Base-by-base conservation (phyloP, 2,888 invertebrate species). In the Aricia artaxerxes region DNA sequence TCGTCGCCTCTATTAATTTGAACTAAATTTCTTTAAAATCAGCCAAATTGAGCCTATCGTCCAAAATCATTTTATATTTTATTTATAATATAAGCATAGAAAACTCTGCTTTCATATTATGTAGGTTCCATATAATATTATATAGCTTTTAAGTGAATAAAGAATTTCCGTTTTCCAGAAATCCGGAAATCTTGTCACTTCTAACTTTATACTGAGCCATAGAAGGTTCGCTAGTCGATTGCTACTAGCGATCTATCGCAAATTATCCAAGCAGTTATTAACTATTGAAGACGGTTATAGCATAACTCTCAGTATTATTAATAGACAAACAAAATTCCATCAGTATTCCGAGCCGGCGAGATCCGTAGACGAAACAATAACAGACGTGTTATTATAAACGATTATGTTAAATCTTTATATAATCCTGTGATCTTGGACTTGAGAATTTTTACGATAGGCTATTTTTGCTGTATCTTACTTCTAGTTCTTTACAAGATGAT, bases 341-440 rank as follows among this genome's bases (percentile, higher is more conserved):
- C 38, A 69, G 13, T 38, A 38, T 69, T 69, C 69, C 13, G 4
- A 35, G 69, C 24, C 31, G 31, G 11, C 69, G 69, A 69, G 16
- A 69, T 69, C 69, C 16, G 35, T 69, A 69, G 35, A 73, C 73
- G 44, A 73, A 73, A 73, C 44, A 73, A 73, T 44, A 73, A 73
- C 40, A 73, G 44, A 24, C 73, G n/a, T 73, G 44, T 69, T 69
- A 16, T 69, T 38, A 69, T 38, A 69, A 35, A 57, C 76, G 53
- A 53, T 76, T 76, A 57, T 53, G 75, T 75, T 75, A 75, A 49
- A 75, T 53, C 35, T 76, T 57, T 31, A 76, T 76, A 24, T 49
- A 49, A 53, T 76, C 53, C 73, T 57, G 76, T 76, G 76, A 57
- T 76, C 53, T 76, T 76, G 57, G 53, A 57, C 76, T 76, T 76